Base-by-base conservation (phyloP, 2,888 invertebrate species). In the Andrena marginata region DNA sequence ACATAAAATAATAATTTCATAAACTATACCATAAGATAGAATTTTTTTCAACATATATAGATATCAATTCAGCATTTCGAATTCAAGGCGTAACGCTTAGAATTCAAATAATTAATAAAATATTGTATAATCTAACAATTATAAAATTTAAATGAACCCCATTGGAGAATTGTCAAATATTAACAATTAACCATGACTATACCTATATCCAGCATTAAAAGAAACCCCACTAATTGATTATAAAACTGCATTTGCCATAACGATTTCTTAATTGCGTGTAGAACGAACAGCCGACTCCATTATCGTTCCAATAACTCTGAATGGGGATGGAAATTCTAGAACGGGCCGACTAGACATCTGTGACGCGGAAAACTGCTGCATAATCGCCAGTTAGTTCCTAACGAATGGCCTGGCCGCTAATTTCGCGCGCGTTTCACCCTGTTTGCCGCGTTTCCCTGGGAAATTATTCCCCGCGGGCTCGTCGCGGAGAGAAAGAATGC, bases 401-500 rank as follows among this genome's bases (percentile, higher is more conserved):
- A n/a, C 8, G 62, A 82, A 74, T 70, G 56, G 49, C 59, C 64
- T 23, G 35, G 49, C 64, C 42, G 59, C 72, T 80, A 87, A 87
- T 87, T 80, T 75, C 68, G 60, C 71, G 73, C 51, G 60, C 69
- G 77, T 80, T 86, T 86, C 72, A 69, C 65, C 62, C 67, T 69
- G 76, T 86, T 86, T 84, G 64, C 73, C n/a, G 72, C 67, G 51
- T 73, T 72, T 31, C 51, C 59, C 35, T 35, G 79, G 85, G 74
- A 87, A 85, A 86, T 87, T 85, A 85, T 71, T 78, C 86, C 77
- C 80, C 29, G 35, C 65, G 77, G 85, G 56, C 64, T 54, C 73
- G 71, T 85, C 73, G 63, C 13, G 69, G 77, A 74, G 23, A 56
- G 80, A 75, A 81, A 87, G 85, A 82, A 87, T 78, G 82, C 80